Evolutionary conservation across 1,140 invertebrate genomes (phyloP), one percentile per base, ranked within the genome.

Genomic region (Papilio helenus): DNA sequence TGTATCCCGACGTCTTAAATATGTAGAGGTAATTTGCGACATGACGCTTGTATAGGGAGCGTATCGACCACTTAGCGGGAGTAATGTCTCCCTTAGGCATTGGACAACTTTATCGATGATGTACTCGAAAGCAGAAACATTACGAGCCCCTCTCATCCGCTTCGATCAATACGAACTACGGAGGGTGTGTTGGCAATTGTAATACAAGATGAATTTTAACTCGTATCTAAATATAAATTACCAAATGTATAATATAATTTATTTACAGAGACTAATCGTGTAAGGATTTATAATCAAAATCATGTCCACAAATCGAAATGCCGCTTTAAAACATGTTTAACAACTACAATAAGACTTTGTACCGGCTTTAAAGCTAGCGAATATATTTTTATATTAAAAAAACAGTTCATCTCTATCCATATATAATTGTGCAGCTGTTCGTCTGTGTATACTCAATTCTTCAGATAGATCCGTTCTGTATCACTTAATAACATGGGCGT

Each of bases 401-500:
- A 39, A 34, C 44, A 14, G 9, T n/a, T 55, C 7, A 55, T n/a
- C 3, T 18, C 1, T 51, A 51, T 18, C 34, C 34, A 51, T 51
- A 51, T 18, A 51, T 18, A 51, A 51, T 51, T 18, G 49, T 51
- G 16, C 49, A 18, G 49, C 49, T 51, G 49, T n/a, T 51, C 16
- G n/a, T 55, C 51, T 55, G 16, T 71, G 23, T 72, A 39, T 3
- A 42, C 71, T 44, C 34, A 72, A 72, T n/a, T 23, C 39, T 44
- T 20, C 34, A n/a, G 26, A 68, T 14, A 18, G 10, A 14, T 72
- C 39, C 39, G 44, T 26, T 51, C 7, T 20, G 14, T 51, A 88
- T 85, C 82, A 84, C 85, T 74, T 74, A 74, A 74, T 74, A 74
- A 51, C 72, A 80, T 65, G 80, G 51, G 81, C 79, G 80, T 81